Evolutionary conservation across 2,797 vertebrate species (phyloP).

Genomic region (Phylloscopus collybita): DNA sequence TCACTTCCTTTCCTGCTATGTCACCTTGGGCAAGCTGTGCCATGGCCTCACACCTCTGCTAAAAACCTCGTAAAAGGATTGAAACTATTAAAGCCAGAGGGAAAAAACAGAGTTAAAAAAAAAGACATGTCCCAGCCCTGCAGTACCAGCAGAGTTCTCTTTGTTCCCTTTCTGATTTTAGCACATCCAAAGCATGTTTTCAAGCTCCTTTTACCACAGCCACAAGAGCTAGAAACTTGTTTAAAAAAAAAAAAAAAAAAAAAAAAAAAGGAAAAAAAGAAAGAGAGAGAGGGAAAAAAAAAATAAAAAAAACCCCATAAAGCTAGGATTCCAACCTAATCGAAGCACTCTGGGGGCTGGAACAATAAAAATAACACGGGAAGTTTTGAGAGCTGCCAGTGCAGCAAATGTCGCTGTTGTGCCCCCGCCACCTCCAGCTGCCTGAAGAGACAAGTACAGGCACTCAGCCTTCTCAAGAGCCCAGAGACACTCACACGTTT

Average conservation of each 20-base stretch:
- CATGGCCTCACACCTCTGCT: background rate
- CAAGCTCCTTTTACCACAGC: constrained; percentile 1
- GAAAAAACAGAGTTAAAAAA: background rate
- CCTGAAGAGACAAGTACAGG: constrained; percentile 11
- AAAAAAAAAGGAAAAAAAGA: no score
- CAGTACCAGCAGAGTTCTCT: background rate
- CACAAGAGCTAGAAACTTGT: background rate
- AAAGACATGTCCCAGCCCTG: rapidly evolving
- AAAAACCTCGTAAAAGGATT: background rate
- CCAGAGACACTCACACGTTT: constrained; percentile 17
- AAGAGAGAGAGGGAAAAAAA: no score
- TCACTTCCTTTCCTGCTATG: background rate
- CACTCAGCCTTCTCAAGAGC: background rate
- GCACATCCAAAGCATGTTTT: constrained; percentile 22
- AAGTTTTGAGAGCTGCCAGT: background rate
- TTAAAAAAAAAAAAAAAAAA: background rate
- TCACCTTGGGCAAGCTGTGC: background rate
- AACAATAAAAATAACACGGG: constrained; percentile 8
- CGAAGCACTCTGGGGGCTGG: constrained; percentile 24
- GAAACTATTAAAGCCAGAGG: background rate
- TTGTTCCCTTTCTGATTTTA: constrained; percentile 3
- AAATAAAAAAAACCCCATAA: background rate
- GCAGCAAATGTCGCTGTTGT: background rate
- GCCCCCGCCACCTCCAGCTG: background rate
- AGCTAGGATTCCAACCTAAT: constrained; percentile 31